These are phyloP conservation scores for Tachystola acroxantha DNA, from an alignment of 2,888 invertebrate genomes.

Conservation along the genomic window DNA sequence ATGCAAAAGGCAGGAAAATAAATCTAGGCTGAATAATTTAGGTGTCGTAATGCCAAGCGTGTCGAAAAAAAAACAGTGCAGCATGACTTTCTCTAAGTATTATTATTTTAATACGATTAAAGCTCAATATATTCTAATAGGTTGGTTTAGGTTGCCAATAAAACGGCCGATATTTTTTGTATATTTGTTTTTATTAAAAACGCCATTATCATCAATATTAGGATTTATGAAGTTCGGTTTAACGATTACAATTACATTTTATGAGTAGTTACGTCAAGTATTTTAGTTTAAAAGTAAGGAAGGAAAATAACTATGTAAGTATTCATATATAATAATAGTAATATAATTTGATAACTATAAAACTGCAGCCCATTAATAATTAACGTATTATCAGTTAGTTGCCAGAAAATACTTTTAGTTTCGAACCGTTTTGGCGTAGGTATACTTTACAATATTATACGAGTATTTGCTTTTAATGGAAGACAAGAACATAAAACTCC, in stretches of 20 bases:
- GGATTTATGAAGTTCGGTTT: conserved; percentile 78
- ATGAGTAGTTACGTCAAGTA: conserved; percentile 74
- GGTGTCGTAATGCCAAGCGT: conserved; percentile 47
- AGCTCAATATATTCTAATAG: conserved; percentile 17
- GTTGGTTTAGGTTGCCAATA: conserved; percentile 37
- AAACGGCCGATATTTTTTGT: conserved; percentile 67
- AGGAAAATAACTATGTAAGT: conserved; percentile 59
- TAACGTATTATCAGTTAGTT: not conserved
- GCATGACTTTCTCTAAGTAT: conserved; percentile 8
- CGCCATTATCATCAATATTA: conserved; percentile 78
- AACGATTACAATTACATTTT: conserved; percentile 74
- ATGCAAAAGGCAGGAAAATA: conserved; percentile 52
- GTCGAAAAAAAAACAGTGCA: conserved; percentile 26
- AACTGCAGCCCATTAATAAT: conserved; percentile 33
- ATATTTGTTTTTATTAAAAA: conserved; percentile 78
- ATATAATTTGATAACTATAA: conserved; percentile 24
- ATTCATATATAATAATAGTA: conserved; percentile 28
- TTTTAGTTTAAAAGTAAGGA: conserved; percentile 64
- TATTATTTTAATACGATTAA: conserved; percentile 17
- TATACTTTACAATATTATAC: conserved; percentile 5
- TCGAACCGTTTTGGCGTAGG: not conserved
- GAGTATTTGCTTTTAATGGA: conserved; percentile 31
- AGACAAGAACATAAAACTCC: conserved; percentile 46
- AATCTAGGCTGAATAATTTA: conserved; percentile 30
- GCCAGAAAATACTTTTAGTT: not conserved